A percentile compares a stretch with the other conserved stretches of the same genome.
phyloP scores from a whole-genome alignment of 2,888 invertebrate species.

The Amitus sp. region DNA sequence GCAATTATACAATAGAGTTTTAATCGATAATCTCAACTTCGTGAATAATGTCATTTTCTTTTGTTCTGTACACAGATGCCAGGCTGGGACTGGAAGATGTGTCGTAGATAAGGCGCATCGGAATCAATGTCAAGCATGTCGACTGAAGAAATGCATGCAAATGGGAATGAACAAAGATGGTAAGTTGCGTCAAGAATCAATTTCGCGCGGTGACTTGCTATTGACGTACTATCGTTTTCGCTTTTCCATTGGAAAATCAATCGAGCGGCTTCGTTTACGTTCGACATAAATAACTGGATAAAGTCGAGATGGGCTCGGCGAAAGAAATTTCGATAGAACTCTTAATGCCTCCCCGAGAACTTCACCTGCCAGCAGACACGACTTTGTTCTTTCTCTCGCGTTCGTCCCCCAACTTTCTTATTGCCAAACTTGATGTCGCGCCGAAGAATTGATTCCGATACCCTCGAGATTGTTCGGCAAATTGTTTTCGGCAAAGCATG shows the following conservation, averaged over 20 bases:
- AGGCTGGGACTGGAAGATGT: constrained; percentile 97
- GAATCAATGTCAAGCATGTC: constrained; percentile 98
- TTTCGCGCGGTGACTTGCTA: neutral
- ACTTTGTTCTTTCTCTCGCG: constrained; percentile 25
- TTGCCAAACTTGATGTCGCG: constrained; percentile 61
- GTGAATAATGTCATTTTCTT: constrained; percentile 16
- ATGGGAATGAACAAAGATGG: constrained; percentile 99
- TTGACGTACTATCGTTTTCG: no score
- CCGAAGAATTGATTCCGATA: constrained; percentile 52
- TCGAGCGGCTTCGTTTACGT: constrained; percentile 27
- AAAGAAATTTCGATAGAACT: constrained; percentile 51
- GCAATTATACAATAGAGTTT: no score
- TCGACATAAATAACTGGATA: constrained; percentile 58
- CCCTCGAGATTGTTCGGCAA: constrained; percentile 27
- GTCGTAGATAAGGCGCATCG: constrained; percentile 98
- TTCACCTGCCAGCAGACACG: constrained; percentile 43
- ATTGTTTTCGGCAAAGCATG: no score
- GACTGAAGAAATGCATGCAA: constrained; percentile 96
- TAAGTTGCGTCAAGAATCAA: constrained; percentile 69
- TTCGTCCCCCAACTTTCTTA: constrained; percentile 55
- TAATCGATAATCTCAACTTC: no score
- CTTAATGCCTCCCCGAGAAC: constrained; percentile 53
- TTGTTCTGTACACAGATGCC: constrained; percentile 78
- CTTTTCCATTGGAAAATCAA: no score
- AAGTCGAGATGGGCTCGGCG: constrained; percentile 46